phyloP scores from a whole-genome alignment of 92 coral and sea anemone genomes.

The Porites divaricata region DNA sequence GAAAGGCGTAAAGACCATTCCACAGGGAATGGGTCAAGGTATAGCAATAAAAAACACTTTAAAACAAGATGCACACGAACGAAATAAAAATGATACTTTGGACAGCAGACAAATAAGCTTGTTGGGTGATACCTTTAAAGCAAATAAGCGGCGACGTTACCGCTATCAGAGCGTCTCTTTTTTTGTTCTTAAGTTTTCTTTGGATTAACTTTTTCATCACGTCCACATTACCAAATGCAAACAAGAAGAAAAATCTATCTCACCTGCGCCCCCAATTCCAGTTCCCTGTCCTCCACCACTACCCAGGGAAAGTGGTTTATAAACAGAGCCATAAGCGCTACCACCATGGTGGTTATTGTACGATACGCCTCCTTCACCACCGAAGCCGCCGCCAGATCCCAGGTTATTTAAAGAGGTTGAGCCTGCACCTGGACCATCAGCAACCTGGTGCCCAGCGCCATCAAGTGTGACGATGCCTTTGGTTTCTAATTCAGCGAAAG shows the following conservation, averaged over 20 bases:
- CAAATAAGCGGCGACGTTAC: too few species aligned
- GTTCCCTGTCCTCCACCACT: conserved; percentile 89
- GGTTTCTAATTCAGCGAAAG: conserved; percentile 88
- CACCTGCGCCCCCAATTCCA: conserved; percentile 75
- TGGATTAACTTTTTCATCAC: too few species aligned
- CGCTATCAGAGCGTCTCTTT: too few species aligned
- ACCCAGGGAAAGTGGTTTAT: conserved; percentile 77
- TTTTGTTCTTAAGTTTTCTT: too few species aligned
- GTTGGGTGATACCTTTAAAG: too few species aligned
- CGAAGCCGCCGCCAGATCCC: conserved; percentile 93
- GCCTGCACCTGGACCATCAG: conserved; percentile 88
- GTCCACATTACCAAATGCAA: too few species aligned
- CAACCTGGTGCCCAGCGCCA: conserved; percentile 83
- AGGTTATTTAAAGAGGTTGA: conserved; percentile 15
- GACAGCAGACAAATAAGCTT: too few species aligned
- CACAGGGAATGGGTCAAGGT: too few species aligned
- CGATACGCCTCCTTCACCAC: conserved; percentile 84
- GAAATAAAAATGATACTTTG: too few species aligned
- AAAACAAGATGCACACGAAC: too few species aligned
- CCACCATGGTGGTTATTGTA: conserved; percentile 63
- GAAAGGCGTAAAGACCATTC: too few species aligned
- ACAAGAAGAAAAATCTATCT: not conserved
- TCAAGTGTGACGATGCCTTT: conserved; percentile 79
- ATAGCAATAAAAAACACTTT: too few species aligned
- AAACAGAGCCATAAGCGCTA: conserved; percentile 90